Conservation (phyloP, 1,140 invertebrate species). For the Rhynchophorus ferrugineus region DNA sequence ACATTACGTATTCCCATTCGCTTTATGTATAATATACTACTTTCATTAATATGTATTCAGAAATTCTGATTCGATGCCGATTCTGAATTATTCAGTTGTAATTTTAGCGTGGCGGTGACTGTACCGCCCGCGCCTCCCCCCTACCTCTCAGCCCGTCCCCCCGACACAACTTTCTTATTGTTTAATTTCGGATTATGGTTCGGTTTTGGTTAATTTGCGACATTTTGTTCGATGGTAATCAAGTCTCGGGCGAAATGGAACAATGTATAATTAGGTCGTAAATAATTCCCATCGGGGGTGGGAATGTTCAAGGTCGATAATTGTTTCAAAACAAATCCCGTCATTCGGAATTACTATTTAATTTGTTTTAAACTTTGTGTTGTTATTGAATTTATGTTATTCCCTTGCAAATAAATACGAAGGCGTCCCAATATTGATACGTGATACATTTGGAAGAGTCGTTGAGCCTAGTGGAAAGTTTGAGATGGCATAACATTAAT, state of each 20-base stretch:
- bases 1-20: background rate
- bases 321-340: too few relatives aligned
- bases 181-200: background rate
- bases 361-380: too few relatives aligned
- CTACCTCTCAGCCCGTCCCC: background rate
- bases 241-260: too few relatives aligned
- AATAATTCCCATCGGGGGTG: too few relatives aligned
- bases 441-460: background rate
- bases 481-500: background rate
- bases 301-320: too few relatives aligned
- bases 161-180: background rate
- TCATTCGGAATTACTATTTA: too few relatives aligned
- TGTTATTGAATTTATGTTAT: too few relatives aligned
- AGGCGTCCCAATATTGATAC: too few relatives aligned
- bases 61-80: background rate
- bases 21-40: background rate
- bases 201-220: background rate
- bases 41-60: background rate
- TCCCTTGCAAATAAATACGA: too few relatives aligned
- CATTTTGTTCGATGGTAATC: background rate
- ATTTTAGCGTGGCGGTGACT: background rate
- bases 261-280: too few relatives aligned
- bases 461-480: background rate
- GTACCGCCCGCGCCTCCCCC: background rate
- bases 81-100: background rate